Percentiles rank a stretch among this genome's conserved stretches.
Evolutionary conservation across 2,113 vertebrate species (phyloP).

Genomic region (Microtus ochrogaster): DNA sequence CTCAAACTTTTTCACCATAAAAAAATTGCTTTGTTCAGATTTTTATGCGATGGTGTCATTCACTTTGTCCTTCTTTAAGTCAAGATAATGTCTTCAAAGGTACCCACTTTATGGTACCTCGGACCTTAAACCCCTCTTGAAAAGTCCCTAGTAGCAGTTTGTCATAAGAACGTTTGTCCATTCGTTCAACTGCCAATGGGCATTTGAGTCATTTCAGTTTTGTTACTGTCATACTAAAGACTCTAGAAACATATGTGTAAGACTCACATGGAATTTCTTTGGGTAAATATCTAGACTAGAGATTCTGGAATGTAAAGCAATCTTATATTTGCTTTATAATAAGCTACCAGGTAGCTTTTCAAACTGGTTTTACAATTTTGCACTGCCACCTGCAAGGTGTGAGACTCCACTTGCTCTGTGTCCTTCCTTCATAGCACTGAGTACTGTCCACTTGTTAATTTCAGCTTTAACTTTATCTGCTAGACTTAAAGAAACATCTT

Average conservation of each 20-base stretch:
- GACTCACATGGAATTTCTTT: slow-evolving; percentile 22
- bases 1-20: background rate
- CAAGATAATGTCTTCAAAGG: background rate
- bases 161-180: background rate
- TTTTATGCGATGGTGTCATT: background rate
- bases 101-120: background rate
- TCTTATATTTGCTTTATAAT: background rate
- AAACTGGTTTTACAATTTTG: background rate
- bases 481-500: background rate
- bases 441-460: background rate
- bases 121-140: background rate
- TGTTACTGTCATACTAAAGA: background rate
- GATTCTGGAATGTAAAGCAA: background rate
- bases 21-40: background rate
- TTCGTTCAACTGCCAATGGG: background rate
- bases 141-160: background rate
- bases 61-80: background rate
- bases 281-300: background rate
- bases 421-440: background rate
- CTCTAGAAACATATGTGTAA: background rate
- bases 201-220: background rate
- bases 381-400: background rate
- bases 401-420: background rate
- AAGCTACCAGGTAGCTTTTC: slow-evolving; percentile 5
- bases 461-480: background rate